Evolutionary conservation across 1,140 invertebrate species (phyloP), one percentile per base, ranked within the genome.

Genomic region (Lucilia sericata): DNA sequence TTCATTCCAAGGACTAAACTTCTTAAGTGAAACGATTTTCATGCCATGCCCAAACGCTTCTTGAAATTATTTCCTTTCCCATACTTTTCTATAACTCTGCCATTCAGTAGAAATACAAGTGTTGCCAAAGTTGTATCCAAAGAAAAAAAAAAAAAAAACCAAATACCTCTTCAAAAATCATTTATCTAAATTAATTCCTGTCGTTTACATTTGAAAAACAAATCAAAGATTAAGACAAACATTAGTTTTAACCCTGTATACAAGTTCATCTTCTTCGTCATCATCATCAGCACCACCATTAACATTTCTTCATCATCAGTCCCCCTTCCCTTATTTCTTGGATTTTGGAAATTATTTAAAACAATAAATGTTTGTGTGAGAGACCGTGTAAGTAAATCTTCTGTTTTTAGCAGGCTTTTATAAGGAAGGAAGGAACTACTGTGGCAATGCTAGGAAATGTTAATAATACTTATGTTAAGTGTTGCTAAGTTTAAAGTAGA

Each of bases 121-220:
- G 21, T 12, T 78, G 36, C 14, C 84, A 85, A 75, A 78, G 84
- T 12, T 78, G 76, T 82, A 65, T 60, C 25, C 1, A 30, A 30
- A 30, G 3, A 30, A 30, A 30, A 30, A 30, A 30, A 30, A 30
- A 30, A 30, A 30, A 30, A 30, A 30, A 30, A 30, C 25, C 1
- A 85, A 82, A 82, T 65, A 75, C 86, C 88, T 88, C 89, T 90
- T 90, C 86, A 88, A 86, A 88, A 90, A 90, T 90, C 89, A 91
- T 91, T 91, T 91, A 88, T 91, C 89, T 90, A 91, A 91, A 91
- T 91, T 91, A 91, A 91, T 91, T 91, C 89, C 89, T 91, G 89
- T 91, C 89, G 89, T 91, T 91, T 91, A 90, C 89, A 91, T 91
- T 91, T 90, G 88, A 86, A 87, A 84, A 87, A 87, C 88, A 89